Evolutionary conservation across 2,113 vertebrate species (phyloP), one percentile per base, ranked within the genome.

Genomic region (Paramormyrops kingsleyae): DNA sequence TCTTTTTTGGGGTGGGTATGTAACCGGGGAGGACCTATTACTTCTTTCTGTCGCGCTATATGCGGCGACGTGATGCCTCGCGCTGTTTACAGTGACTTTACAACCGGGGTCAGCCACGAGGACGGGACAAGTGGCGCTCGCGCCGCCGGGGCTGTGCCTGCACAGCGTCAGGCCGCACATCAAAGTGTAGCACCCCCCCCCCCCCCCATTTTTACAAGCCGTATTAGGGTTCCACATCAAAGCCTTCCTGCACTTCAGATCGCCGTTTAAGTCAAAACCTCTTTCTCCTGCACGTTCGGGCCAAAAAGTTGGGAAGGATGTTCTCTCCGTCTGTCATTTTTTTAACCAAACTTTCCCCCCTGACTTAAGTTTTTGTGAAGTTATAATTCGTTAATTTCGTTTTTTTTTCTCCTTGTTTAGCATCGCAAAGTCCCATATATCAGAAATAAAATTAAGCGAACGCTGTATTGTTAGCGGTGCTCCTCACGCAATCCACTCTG

Each of bases 191-290:
- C 91, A 94, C 92, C 91, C 92, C 92, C 90, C 50, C 39, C 5
- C 5, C 91, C 91, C 27, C 3, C 27, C 35, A 39, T 80, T 93
- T 95, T 96, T 94, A 95, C 94, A 93, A 93, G 94, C 93, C 92
- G 90, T 94, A 94, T 95, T 94, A 95, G 94, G 90, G 53, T 91
- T 90, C 87, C 86, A 95, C 93, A 95, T 96, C 95, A 96, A 96
- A 95, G 95, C 83, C 0, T 19, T 83, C 87, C 90, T 91, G 89
- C 88, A 88, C 91, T 93, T 94, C 92, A 91, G 92, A 90, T 89
- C 92, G 91, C 90, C 91, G 90, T 92, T 93, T 91, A 74, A 91
- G 66, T 92, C 92, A n/a, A 89, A 53, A 92, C 31, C 39, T 91
- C 91, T 88, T 90, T 93, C 92, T 91, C 90, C 59, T 91, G 56